These are phyloP conservation scores for Oreortyx pictus DNA, from an alignment of 2,797 vertebrate species.

Conservation along the genomic window DNA sequence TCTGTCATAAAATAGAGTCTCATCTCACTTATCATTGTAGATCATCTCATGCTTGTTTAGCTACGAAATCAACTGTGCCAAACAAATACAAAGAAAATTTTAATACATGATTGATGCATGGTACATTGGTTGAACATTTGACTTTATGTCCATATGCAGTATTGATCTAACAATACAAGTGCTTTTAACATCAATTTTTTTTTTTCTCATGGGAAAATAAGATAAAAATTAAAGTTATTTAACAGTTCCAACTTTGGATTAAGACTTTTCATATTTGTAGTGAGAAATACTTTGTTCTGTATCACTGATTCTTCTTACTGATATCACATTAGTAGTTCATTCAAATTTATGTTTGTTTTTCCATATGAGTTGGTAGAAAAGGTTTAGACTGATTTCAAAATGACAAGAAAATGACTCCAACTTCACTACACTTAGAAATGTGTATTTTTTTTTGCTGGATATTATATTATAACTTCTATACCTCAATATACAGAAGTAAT, in stretches of 20 bases:
- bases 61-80: neutral
- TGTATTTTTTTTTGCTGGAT: neutral
- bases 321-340: neutral
- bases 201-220: neutral
- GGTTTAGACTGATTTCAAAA: neutral
- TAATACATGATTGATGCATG: neutral
- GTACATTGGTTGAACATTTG: neutral
- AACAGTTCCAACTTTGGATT: neutral
- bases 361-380: neutral
- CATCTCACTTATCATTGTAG: neutral
- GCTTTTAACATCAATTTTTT: neutral
- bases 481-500: neutral
- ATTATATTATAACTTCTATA: neutral
- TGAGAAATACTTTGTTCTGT: neutral
- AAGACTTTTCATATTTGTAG: neutral
- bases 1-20: neutral
- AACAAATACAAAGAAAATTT: neutral
- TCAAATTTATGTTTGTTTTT: neutral
- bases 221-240: neutral
- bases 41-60: neutral
- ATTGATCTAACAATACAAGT: neutral
- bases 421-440: neutral
- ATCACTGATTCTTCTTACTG: neutral
- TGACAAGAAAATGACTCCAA: neutral
- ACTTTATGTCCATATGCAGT: neutral